Base-by-base conservation (phyloP, 1,140 invertebrate species). In the Cepaea nemoralis region DNA sequence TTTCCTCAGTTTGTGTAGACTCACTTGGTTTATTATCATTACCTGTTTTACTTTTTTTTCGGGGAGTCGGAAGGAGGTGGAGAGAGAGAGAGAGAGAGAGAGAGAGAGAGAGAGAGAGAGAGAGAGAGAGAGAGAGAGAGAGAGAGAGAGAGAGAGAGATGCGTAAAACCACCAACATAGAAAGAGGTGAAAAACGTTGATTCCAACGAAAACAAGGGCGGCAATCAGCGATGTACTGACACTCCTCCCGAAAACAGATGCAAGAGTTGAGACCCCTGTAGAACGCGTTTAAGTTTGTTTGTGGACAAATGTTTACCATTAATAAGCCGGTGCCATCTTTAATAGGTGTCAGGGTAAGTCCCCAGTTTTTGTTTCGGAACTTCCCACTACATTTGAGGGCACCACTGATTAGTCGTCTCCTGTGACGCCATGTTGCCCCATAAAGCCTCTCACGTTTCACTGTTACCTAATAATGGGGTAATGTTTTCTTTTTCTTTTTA, bases 311-410 rank as follows among this genome's bases (percentile, higher is more conserved):
- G 59, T 63, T 63, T 63, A 31, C 59, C 59, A 63, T 63, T 63
- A 63, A 63, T 63, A 63, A 63, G 27, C 59, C 59, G 59, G 59
- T 63, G 59, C 59, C 59, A 63, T 63, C 59, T 63, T 63, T 63
- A 63, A 63, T 63, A 63, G 59, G 59, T 63, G 59, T 63, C 59
- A 63, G 59, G 5, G 59, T 63, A 63, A 63, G 27, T 63, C 59
- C 59, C 59, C 59, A 63, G 59, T 63, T 63, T 63, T 63, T 63
- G 59, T 63, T 63, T 63, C 59, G 59, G 59, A 63, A 63, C 59
- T 63, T 63, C 27, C 59, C 59, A 31, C 27, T 63, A 27, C 27
- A 63, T 63, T 63, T 27, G 59, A 8, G 27, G 50, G 16, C n/a
- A 19, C 27, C 19, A 31, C 27, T 63, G 59, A 63, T 63, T 63